A percentile compares a stretch with the other conserved stretches of the same genome.
Conservation (phyloP, 2,797 vertebrate genomes). For the Pelobates cultripes region DNA sequence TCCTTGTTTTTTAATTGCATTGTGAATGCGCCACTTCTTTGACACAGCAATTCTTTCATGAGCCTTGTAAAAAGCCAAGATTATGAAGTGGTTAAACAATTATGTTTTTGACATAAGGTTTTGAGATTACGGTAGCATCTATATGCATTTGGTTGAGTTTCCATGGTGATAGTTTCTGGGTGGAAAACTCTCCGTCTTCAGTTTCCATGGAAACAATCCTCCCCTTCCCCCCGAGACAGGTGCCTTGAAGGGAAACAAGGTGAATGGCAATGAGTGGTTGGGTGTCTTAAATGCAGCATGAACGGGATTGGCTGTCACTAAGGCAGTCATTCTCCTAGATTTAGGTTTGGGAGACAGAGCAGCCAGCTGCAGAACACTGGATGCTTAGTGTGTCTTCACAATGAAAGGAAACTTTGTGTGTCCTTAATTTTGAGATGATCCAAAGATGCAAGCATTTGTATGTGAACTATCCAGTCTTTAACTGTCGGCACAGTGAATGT, state of each 20-base stretch:
- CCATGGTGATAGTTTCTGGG: slow-evolving; percentile 65
- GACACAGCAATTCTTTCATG: too few relatives aligned
- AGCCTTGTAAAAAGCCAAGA: too few relatives aligned
- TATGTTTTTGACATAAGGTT: neutral
- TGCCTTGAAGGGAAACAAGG: slow-evolving; percentile 61
- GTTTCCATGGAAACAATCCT: slow-evolving; percentile 75
- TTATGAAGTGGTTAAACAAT: neutral
- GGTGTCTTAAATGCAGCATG: slow-evolving; percentile 57
- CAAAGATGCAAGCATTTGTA: slow-evolving; percentile 51
- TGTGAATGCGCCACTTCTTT: too few relatives aligned
- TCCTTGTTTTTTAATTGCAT: too few relatives aligned
- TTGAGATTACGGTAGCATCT: slow-evolving; percentile 44
- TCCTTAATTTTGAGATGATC: slow-evolving; percentile 60
- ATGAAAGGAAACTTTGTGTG: slow-evolving; percentile 40
- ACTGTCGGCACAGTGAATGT: slow-evolving; percentile 55
- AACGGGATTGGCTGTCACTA: slow-evolving; percentile 49
- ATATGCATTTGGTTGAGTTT: slow-evolving; percentile 62
- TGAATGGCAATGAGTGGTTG: slow-evolving; percentile 55
- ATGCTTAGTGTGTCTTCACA: slow-evolving; percentile 11
- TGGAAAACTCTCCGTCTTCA: slow-evolving; percentile 51
- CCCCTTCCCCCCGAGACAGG: slow-evolving; percentile 63
- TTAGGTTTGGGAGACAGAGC: slow-evolving; percentile 17
- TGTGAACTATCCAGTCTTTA: slow-evolving; percentile 54
- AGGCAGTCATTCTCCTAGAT: slow-evolving; percentile 36
- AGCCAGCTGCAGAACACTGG: slow-evolving; percentile 20